phyloP scores from a whole-genome alignment of 2,888 invertebrate species.

The Standfussiana lucernea region DNA sequence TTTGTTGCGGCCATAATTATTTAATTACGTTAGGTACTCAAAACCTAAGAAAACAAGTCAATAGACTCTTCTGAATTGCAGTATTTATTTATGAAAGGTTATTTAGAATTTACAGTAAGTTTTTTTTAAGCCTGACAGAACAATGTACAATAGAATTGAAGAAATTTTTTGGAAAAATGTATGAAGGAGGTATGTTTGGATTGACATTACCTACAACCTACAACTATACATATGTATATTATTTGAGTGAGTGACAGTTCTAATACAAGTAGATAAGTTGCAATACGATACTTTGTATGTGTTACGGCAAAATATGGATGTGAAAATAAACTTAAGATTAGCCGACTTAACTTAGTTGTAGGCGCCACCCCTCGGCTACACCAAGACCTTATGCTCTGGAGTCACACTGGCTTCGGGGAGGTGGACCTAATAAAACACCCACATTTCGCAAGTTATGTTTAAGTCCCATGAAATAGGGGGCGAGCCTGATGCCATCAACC shows the following conservation, averaged over 20 bases:
- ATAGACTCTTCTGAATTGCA: background rate
- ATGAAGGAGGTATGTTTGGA: background rate
- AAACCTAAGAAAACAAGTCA: constrained; percentile 8
- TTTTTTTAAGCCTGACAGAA: constrained; percentile 24
- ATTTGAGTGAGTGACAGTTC: background rate
- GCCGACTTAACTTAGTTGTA: no score
- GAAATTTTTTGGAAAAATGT: background rate
- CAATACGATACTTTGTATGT: no score
- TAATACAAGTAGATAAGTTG: no score
- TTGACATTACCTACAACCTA: constrained; percentile 16
- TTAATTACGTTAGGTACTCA: background rate
- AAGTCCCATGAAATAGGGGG: no score
- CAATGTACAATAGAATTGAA: constrained; percentile 32
- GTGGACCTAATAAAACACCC: no score
- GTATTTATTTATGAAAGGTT: constrained; percentile 9
- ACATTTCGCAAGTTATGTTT: no score
- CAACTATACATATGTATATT: background rate
- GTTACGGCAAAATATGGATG: no score
- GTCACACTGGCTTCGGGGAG: no score
- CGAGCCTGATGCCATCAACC: no score
- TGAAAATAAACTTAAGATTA: no score
- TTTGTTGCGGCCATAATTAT: background rate
- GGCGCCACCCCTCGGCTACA: no score
- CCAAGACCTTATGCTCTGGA: no score
- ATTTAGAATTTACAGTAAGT: constrained; percentile 18